These are phyloP conservation scores for Pampusana beccarii DNA, from an alignment of 2,113 vertebrate species.

Conservation along the genomic window DNA sequence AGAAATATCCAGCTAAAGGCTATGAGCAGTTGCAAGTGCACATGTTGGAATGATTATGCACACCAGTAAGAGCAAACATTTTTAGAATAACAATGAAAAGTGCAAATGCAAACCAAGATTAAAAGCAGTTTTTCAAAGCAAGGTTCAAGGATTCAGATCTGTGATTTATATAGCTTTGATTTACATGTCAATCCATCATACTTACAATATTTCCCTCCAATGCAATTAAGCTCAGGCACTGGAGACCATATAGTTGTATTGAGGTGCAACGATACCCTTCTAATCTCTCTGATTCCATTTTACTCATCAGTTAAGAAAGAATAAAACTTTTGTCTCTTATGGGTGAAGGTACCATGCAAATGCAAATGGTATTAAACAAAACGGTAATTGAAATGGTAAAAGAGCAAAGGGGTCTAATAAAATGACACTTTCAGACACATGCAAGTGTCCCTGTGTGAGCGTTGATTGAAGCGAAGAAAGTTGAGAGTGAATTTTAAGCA, in stretches of 20 bases:
- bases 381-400: slow-evolving; percentile 40
- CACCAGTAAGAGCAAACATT: background rate
- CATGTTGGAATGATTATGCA: background rate
- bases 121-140: slow-evolving; percentile 21
- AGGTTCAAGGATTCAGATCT: background rate
- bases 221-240: background rate
- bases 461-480: slow-evolving; percentile 30
- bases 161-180: slow-evolving; percentile 33
- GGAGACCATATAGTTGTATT: background rate
- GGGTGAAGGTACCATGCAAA: slow-evolving; percentile 43
- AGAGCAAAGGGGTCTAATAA: slow-evolving; percentile 43
- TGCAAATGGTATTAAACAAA: slow-evolving; percentile 44
- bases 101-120: background rate
- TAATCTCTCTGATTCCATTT: slow-evolving; percentile 31
- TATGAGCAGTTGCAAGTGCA: background rate
- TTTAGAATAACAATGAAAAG: slow-evolving; percentile 17
- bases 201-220: slow-evolving; percentile 4
- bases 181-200: background rate
- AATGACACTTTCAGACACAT: slow-evolving; percentile 38
- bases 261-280: slow-evolving; percentile 1
- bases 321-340: slow-evolving; percentile 47
- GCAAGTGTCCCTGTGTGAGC: slow-evolving; percentile 5
- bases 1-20: background rate
- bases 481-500: slow-evolving; percentile 51
- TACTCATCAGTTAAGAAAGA: slow-evolving; percentile 16